Percentiles rank a stretch among this genome's conserved stretches.
Evolutionary conservation across 2,888 invertebrate genomes (phyloP).

Genomic region (Stenichneumon culpator): DNA sequence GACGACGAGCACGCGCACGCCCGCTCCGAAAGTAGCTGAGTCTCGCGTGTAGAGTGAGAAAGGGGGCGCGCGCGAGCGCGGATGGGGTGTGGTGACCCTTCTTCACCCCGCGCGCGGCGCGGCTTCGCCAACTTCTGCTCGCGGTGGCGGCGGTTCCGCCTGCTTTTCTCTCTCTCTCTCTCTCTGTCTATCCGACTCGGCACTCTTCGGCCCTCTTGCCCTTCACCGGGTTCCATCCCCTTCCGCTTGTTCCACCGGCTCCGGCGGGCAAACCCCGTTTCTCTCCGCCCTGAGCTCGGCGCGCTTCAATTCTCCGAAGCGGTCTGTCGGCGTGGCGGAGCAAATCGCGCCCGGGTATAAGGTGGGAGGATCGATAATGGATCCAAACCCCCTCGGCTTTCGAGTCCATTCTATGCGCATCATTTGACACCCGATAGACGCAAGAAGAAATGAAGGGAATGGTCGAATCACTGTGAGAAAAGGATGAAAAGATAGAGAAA

Average conservation of each 20-base stretch:
- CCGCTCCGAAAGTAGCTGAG: slow-evolving; percentile 68
- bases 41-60: slow-evolving; percentile 58
- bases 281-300: slow-evolving; percentile 33
- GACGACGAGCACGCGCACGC: slow-evolving; percentile 58
- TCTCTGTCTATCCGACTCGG: slow-evolving; percentile 50
- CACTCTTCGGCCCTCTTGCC: slow-evolving; percentile 48
- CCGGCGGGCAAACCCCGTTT: slow-evolving; percentile 27
- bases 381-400: slow-evolving; percentile 76
- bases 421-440: slow-evolving; percentile 83
- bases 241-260: not conserved
- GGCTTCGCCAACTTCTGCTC: slow-evolving; percentile 40
- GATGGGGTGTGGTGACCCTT: slow-evolving; percentile 45
- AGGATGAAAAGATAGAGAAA: slow-evolving; percentile 31
- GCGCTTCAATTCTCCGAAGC: slow-evolving; percentile 72
- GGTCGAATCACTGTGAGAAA: slow-evolving; percentile 27
- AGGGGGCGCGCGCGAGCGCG: slow-evolving; percentile 46
- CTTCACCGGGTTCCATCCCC: slow-evolving; percentile 22
- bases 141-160: slow-evolving; percentile 34
- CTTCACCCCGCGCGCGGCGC: slow-evolving; percentile 4
- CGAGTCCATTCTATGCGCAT: slow-evolving; percentile 82
- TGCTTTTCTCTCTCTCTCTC: slow-evolving; percentile 22
- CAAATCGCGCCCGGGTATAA: slow-evolving; percentile 21
- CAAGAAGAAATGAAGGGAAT: slow-evolving; percentile 68
- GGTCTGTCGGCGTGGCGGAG: slow-evolving; percentile 47
- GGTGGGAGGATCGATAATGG: slow-evolving; percentile 79